Percentiles rank a stretch among this genome's conserved stretches.
Conservation (phyloP, 2,113 vertebrate genomes). For the Capreolus pygargus region DNA sequence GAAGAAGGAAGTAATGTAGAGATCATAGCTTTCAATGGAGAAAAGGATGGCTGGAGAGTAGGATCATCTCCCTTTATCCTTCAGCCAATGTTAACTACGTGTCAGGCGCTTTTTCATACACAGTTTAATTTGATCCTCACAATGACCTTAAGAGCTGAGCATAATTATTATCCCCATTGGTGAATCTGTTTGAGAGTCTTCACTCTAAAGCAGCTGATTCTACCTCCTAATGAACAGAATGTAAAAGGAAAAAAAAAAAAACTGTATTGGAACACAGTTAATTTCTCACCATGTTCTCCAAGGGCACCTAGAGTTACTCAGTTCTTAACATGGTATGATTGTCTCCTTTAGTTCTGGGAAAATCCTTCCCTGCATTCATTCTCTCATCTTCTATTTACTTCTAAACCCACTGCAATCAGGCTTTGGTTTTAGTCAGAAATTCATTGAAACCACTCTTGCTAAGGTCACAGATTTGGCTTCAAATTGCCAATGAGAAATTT, state of each 20-base stretch:
- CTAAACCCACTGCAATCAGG: neutral
- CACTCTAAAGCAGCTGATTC: neutral
- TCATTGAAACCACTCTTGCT: neutral
- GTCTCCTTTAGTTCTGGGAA: neutral
- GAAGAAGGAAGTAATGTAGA: neutral
- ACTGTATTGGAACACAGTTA: neutral
- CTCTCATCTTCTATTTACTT: neutral
- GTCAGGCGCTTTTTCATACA: neutral
- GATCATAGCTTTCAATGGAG: neutral
- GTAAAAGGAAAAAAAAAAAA: neutral
- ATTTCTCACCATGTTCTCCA: neutral
- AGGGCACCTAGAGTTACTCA: neutral
- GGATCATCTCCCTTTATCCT: neutral
- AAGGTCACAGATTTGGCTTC: neutral
- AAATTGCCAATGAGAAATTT: neutral
- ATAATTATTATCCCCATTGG: neutral
- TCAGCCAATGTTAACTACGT: neutral
- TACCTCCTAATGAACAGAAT: neutral
- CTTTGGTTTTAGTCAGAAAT: neutral
- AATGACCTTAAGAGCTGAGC: neutral
- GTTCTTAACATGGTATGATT: neutral
- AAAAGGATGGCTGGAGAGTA: neutral
- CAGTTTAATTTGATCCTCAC: neutral
- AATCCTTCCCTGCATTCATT: neutral
- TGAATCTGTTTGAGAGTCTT: neutral